These are phyloP conservation scores for Pteruthius melanotis DNA, from an alignment of 2,113 vertebrate species.

Conservation along the genomic window DNA sequence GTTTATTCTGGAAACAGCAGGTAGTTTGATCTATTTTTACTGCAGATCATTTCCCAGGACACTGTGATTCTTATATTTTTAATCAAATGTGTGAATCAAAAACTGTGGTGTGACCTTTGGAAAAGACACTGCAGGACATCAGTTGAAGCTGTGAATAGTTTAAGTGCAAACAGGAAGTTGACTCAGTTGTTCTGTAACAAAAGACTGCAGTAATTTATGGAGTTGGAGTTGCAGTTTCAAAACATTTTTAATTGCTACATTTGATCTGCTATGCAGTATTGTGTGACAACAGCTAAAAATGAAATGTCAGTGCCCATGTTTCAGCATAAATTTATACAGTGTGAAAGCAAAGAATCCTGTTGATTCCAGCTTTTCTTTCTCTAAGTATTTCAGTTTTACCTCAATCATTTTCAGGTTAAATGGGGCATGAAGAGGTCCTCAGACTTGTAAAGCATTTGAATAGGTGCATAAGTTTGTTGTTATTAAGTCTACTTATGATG, in stretches of 20 bases:
- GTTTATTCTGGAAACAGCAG: slow-evolving; percentile 66
- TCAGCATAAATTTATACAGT: slow-evolving; percentile 9
- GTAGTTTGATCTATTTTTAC: slow-evolving; percentile 76
- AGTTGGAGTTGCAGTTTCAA: slow-evolving; percentile 46
- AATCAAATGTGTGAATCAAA: slow-evolving; percentile 79
- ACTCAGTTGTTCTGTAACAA: slow-evolving; percentile 55
- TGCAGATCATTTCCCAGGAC: slow-evolving; percentile 73
- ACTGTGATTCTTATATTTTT: slow-evolving; percentile 72
- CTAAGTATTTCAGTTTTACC: background rate
- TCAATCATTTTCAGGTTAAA: slow-evolving; percentile 8
- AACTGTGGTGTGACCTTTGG: slow-evolving; percentile 67
- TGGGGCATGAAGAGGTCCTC: background rate
- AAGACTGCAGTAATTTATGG: slow-evolving; percentile 35
- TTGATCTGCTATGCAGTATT: slow-evolving; percentile 47
- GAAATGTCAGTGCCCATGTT: slow-evolving; percentile 27
- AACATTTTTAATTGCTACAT: slow-evolving; percentile 47
- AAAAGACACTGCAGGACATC: slow-evolving; percentile 65
- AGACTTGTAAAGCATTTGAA: background rate
- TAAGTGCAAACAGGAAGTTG: slow-evolving; percentile 59
- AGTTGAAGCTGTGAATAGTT: slow-evolving; percentile 54
- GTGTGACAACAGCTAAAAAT: slow-evolving; percentile 51
- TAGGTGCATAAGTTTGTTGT: background rate
- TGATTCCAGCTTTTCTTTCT: slow-evolving; percentile 27
- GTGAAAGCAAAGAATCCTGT: slow-evolving; percentile 33
- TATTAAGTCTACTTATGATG: background rate